These are phyloP conservation scores for Ciconia nigra DNA, from an alignment of 2,797 vertebrate genomes.

Conservation along the genomic window DNA sequence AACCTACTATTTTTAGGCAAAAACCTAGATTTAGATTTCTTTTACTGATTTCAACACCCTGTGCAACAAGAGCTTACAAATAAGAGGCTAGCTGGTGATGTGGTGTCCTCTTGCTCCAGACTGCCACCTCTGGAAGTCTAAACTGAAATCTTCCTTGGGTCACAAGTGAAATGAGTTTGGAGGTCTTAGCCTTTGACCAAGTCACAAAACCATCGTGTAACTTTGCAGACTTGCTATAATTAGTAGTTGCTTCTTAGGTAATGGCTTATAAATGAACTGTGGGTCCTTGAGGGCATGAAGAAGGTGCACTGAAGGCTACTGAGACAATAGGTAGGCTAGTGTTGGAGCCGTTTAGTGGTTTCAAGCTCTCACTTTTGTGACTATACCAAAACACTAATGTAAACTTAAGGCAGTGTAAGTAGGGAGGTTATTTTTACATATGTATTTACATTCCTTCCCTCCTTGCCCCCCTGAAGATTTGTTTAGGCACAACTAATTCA, in stretches of 20 bases:
- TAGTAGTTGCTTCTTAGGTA: not conserved
- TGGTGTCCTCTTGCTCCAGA: constrained; percentile 23
- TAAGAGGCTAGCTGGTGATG: not conserved
- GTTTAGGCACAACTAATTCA: constrained; percentile 26
- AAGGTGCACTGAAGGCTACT: not conserved
- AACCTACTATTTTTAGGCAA: not conserved
- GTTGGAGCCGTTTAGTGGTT: not conserved
- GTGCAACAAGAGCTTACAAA: constrained; percentile 62
- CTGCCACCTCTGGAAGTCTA: constrained; percentile 19
- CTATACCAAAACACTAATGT: not conserved
- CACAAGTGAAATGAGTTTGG: constrained; percentile 36
- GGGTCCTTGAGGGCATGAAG: not conserved
- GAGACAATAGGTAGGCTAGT: not conserved
- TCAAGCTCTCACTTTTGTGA: not conserved
- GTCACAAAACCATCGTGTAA: not conserved
- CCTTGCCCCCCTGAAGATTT: not conserved
- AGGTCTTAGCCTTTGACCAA: not conserved
- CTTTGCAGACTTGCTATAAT: constrained; percentile 3
- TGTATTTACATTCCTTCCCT: not conserved
- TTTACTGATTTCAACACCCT: constrained; percentile 40
- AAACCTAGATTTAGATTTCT: not conserved
- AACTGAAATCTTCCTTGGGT: not conserved
- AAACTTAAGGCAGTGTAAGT: not conserved
- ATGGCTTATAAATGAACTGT: not conserved
- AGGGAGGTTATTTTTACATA: not conserved